Base-by-base conservation (phyloP, 2,797 vertebrate genomes). In the Passerculus sandwichensis region DNA sequence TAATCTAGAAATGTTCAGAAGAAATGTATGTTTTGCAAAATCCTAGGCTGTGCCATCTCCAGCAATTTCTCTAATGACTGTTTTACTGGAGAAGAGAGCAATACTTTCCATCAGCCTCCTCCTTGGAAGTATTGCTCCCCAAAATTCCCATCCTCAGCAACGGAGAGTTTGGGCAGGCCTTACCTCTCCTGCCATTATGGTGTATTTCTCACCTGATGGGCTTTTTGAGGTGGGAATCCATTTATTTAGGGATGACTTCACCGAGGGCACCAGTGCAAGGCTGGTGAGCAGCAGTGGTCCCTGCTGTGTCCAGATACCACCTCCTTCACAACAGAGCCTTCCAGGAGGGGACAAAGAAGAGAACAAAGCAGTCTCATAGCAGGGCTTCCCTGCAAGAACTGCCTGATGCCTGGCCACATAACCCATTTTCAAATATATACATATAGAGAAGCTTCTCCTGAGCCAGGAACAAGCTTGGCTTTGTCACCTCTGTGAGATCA, bases 301-400 rank as follows among this genome's bases (percentile, higher is more conserved):
- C 47, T 82, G 18, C 38, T 56, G 30, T 8, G 42, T 59, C 45
- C 40, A 70, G 48, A 8, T 16, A 40, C 3, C 15, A 40, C 4
- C 60, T 73, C n/a, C 47, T 60, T 34, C 34, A 62, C 36, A 44
- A 5, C 54, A 64, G 32, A 91, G 10, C 25, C 70, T 26, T 72
- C 42, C 45, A 44, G 51, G 66, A 53, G 8, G 13, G 48, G 21
- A 15, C 11, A 65, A 67, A 61, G 40, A 57, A 8, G 23, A 83
- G 29, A 77, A 48, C 3, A 44, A 62, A 34, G 19, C 0, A 0
- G 10, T 72, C 6, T 22, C 47, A 34, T 1, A n/a, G n/a, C 59
- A 38, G 15, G 20, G 18, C 9, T 75, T 80, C 36, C 44, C 73
- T 72, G 21, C 51, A 69, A 73, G 30, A 22, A 15, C 67, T 86